phyloP scores from a whole-genome alignment of 2,113 vertebrate species.

The Falco punctatus region DNA sequence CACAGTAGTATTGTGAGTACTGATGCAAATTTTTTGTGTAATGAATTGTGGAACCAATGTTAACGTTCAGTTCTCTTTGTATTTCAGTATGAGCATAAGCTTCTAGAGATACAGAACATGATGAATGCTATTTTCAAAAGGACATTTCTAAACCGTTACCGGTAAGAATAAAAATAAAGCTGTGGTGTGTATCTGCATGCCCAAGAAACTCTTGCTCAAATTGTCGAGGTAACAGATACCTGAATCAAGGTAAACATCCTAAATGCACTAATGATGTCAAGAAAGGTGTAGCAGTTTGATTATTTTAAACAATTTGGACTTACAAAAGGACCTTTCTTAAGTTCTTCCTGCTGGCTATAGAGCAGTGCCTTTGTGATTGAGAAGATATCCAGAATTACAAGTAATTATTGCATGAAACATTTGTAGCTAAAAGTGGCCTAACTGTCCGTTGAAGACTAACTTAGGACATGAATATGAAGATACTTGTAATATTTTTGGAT shows the following conservation, averaged over 20 bases:
- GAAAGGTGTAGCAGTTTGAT: neutral
- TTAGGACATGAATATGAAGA: neutral
- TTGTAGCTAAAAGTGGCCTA: neutral
- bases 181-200: neutral
- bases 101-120: conserved; percentile 84
- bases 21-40: neutral
- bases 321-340: neutral
- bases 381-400: neutral
- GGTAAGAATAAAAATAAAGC: conserved; percentile 73
- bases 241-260: neutral
- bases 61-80: conserved; percentile 24
- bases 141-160: conserved; percentile 87
- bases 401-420: neutral
- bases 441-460: neutral
- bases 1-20: neutral
- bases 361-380: neutral
- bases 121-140: conserved; percentile 90
- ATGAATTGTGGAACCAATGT: neutral
- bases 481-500: neutral
- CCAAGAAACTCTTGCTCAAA: neutral
- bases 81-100: conserved; percentile 84
- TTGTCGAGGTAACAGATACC: neutral
- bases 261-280: neutral
- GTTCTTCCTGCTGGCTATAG: neutral
- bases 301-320: neutral